Base-by-base conservation (phyloP, 2,797 vertebrate genomes). In the Etheostoma perlongum region DNA sequence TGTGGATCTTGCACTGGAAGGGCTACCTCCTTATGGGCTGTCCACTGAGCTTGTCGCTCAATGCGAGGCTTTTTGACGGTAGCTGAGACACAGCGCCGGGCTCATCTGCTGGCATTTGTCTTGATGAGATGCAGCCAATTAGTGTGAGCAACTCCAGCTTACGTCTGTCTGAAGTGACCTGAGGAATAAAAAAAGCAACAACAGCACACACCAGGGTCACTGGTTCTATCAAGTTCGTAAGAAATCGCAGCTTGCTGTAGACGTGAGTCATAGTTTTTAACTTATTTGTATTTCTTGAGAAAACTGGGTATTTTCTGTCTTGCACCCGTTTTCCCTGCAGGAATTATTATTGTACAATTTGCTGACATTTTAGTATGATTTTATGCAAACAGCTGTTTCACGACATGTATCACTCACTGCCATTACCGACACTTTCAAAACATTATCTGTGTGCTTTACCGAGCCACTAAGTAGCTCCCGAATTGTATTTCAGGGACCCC, bases 101-200 rank as follows among this genome's bases (percentile, higher is more conserved):
- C 68, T 80, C 62, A 30, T 86, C 62, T 71, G 61, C 60, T 87
- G 83, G 52, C 69, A 49, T 88, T 84, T 40, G 71, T 66, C 76
- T 81, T 30, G 54, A 82, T 84, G 74, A 87, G 85, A 86, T 67
- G 54, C 81, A 79, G 82, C 85, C 86, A 90, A 81, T 90, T 87
- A 90, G 73, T 66, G 52, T 36, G 76, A 80, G 78, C 76, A 74
- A 18, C 72, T 74, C 58, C 61, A 55, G 76, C 58, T 49, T 60
- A 19, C 25, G 16, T 76, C 78, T 77, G 80, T 82, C 72, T 76
- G 72, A 10, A 54, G 69, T 70, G 71, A 72, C 79, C 33, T 62
- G 69, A 52, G 65, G 55, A 85, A 67, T 40, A 55, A 72, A 74
- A 51, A 62, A 33, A 46, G 27, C 66, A 79, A 27, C 70, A 48